phyloP scores from a whole-genome alignment of 2,113 vertebrate species.

The Dolichallabes microphthalmus region DNA sequence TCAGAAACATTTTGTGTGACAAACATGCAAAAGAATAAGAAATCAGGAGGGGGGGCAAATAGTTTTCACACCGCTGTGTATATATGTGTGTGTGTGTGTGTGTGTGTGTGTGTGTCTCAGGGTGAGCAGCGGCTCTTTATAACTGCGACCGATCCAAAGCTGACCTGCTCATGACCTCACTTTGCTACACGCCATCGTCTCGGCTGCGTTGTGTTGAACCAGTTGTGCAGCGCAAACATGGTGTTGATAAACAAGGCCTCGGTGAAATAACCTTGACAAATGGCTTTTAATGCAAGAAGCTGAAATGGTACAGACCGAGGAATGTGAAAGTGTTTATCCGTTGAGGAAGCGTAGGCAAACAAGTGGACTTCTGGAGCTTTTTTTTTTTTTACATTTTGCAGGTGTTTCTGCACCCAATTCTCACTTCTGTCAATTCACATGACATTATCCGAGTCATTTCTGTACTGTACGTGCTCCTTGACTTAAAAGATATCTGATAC shows the following conservation, averaged over 20 bases:
- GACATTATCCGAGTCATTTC: not conserved
- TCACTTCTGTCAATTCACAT: not conserved
- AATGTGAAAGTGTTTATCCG: not conserved
- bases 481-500: too few relatives aligned
- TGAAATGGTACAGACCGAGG: not conserved
- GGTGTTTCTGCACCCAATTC: not conserved
- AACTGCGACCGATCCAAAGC: not conserved
- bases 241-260: constrained; percentile 9
- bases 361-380: not conserved
- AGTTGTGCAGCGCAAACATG: constrained; percentile 1
- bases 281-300: not conserved
- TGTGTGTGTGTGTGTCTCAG: not conserved
- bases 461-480: too few relatives aligned
- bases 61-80: too few relatives aligned
- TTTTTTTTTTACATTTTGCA: not conserved
- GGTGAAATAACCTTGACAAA: not conserved
- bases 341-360: not conserved
- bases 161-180: constrained; percentile 21
- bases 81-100: not conserved
- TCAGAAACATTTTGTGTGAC: too few relatives aligned
- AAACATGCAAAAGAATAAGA: too few relatives aligned
- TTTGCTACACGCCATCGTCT: not conserved
- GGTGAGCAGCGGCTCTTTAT: not conserved
- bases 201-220: not conserved
- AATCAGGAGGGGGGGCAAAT: too few relatives aligned